These are phyloP conservation scores for Steinernema scapterisci DNA, from an alignment of 2,888 invertebrate genomes.

Conservation along the genomic window DNA sequence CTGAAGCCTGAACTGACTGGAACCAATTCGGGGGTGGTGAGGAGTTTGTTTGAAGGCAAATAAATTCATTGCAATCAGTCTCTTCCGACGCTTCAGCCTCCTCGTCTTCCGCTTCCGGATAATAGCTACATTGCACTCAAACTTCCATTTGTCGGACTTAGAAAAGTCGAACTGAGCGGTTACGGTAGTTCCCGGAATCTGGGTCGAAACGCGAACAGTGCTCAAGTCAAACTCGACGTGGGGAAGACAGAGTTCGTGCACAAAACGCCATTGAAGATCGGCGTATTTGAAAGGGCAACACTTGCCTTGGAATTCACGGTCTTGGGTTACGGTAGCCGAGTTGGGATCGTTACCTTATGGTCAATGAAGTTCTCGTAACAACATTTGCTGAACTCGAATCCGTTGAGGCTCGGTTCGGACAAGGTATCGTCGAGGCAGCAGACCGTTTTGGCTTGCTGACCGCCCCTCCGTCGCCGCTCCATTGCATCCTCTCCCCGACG, in stretches of 20 bases:
- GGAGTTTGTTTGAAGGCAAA: too few relatives aligned
- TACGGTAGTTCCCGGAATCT: conserved; percentile 36
- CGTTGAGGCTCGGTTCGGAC: conserved; percentile 46
- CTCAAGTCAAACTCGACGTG: conserved; percentile 52
- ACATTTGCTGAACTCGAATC: conserved; percentile 63
- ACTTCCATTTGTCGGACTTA: conserved; percentile 51
- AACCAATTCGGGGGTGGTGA: too few relatives aligned
- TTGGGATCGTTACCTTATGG: conserved; percentile 45
- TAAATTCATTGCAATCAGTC: too few relatives aligned
- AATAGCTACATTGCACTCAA: conserved; percentile 47
- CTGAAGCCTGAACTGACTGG: too few relatives aligned
- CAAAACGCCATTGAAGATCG: conserved; percentile 56
- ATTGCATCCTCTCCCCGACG: too few relatives aligned
- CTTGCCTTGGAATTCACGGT: conserved; percentile 50
- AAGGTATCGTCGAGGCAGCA: conserved; percentile 61
- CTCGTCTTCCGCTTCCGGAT: conserved; percentile 35
- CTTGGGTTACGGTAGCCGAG: background rate
- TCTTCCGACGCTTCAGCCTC: background rate
- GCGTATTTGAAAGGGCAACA: conserved; percentile 62
- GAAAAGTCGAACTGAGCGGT: conserved; percentile 47
- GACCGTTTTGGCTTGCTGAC: background rate
- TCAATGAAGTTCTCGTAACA: conserved; percentile 60
- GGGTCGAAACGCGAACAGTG: conserved; percentile 41
- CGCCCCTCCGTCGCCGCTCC: too few relatives aligned
- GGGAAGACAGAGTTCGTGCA: conserved; percentile 66